Percentiles rank a stretch among this genome's conserved stretches.
phyloP scores from a whole-genome alignment of 2,888 invertebrate species.

The Resseliella maxima region DNA sequence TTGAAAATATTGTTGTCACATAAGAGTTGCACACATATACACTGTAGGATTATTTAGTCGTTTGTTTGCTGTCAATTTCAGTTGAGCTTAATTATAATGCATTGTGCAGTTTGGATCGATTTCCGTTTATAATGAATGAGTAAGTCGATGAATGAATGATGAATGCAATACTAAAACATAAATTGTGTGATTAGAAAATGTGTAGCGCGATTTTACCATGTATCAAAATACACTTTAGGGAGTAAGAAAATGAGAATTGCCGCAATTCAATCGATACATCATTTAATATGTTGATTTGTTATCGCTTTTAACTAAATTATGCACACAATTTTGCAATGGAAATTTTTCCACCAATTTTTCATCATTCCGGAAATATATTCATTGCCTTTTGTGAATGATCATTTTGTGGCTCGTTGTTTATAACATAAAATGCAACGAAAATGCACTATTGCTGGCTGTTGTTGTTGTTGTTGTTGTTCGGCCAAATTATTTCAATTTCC shows the following conservation, averaged over 20 bases:
- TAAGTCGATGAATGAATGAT: not conserved
- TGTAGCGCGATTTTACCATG: not conserved
- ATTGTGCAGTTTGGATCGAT: not conserved
- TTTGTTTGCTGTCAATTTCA: conserved; percentile 20
- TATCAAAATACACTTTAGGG: not conserved
- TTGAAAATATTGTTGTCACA: not conserved
- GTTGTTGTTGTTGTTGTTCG: too few species aligned
- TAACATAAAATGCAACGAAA: not conserved
- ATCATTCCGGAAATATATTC: too few species aligned
- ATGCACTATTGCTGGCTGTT: too few species aligned
- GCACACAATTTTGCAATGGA: not conserved
- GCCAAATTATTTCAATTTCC: conserved; percentile 18
- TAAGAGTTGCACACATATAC: not conserved
- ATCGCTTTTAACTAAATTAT: not conserved
- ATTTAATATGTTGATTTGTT: not conserved
- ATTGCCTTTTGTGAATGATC: not conserved
- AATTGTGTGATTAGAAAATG: conserved; percentile 4
- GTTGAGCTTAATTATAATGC: conserved; percentile 38
- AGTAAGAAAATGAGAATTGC: not conserved
- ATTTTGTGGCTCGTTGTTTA: not conserved
- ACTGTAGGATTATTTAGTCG: not conserved
- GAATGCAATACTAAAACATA: not conserved
- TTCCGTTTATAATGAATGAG: not conserved
- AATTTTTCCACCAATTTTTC: too few species aligned
- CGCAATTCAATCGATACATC: conserved; percentile 28